These are phyloP conservation scores for Antheraea mylitta DNA, from an alignment of 1,140 invertebrate genomes.

Conservation along the genomic window DNA sequence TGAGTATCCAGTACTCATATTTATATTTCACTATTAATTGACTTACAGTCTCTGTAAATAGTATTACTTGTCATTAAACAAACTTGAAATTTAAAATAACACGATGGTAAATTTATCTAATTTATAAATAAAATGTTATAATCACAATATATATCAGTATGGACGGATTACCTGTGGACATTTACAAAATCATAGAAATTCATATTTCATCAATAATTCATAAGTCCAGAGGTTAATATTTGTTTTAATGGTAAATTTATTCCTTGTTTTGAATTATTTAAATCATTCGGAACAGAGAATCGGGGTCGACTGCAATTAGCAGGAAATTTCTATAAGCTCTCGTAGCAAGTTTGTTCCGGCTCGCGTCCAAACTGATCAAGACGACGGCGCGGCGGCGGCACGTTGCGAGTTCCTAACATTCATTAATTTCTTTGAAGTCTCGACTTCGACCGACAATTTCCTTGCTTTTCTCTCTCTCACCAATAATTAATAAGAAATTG, in stretches of 20 bases:
- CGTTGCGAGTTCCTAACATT: constrained; percentile 72
- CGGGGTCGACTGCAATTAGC: constrained; percentile 53
- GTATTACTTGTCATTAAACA: too few species aligned
- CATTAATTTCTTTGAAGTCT: constrained; percentile 74
- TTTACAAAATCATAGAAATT: background rate
- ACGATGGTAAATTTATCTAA: too few species aligned
- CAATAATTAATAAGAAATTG: constrained; percentile 62
- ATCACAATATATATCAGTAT: background rate
- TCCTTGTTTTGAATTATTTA: constrained; percentile 37
- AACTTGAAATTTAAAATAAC: too few species aligned
- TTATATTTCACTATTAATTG: too few species aligned
- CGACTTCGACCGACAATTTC: constrained; percentile 55
- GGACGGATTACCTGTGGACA: background rate
- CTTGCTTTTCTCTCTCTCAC: constrained; percentile 41
- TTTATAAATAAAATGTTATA: too few species aligned
- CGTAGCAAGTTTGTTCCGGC: constrained; percentile 51
- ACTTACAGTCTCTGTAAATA: too few species aligned
- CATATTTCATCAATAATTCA: constrained; percentile 30
- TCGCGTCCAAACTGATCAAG: constrained; percentile 61
- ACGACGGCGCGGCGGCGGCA: constrained; percentile 43
- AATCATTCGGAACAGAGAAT: constrained; percentile 38
- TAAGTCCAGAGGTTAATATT: constrained; percentile 25
- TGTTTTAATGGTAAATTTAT: constrained; percentile 28
- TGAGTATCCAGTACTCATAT: too few species aligned
- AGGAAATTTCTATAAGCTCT: constrained; percentile 62